phyloP scores from a whole-genome alignment of 2,888 invertebrate species.

The Drosophila picticornis region DNA sequence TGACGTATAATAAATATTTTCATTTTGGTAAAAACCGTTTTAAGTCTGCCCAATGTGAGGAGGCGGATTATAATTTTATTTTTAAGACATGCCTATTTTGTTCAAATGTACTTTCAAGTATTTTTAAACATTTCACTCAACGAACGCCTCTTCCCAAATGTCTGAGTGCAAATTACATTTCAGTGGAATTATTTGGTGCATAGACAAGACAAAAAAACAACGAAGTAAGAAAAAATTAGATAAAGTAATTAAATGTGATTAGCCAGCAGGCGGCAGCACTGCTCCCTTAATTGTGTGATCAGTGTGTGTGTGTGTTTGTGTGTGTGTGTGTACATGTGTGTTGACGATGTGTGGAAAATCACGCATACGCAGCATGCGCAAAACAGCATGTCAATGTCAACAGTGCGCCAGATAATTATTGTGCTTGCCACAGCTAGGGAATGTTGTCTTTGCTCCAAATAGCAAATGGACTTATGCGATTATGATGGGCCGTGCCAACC shows the following conservation, averaged over 20 bases:
- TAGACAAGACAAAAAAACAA: not conserved
- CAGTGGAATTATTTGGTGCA: constrained; percentile 16
- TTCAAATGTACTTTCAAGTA: constrained; percentile 5
- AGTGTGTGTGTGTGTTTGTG: constrained; percentile 26
- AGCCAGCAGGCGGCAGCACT: constrained; percentile 49
- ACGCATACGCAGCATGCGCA: constrained; percentile 65
- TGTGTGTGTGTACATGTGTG: constrained; percentile 15
- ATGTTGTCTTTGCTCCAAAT: constrained; percentile 66
- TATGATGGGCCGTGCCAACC: constrained; percentile 39
- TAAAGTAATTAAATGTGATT: constrained; percentile 68
- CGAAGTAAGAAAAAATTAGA: constrained; percentile 41
- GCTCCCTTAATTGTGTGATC: constrained; percentile 11
- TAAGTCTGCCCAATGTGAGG: not conserved
- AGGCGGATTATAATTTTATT: not conserved
- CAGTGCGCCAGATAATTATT: constrained; percentile 69
- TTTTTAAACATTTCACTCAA: constrained; percentile 17
- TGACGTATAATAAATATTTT: not conserved
- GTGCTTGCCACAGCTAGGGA: constrained; percentile 24
- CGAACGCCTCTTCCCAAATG: constrained; percentile 37
- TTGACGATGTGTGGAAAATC: constrained; percentile 47
- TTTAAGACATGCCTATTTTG: not conserved
- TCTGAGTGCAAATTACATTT: constrained; percentile 51
- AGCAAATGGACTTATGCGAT: constrained; percentile 68
- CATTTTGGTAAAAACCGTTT: not conserved
- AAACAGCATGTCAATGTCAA: constrained; percentile 71